A percentile compares a stretch with the other conserved stretches of the same genome.
Conservation (phyloP, 2,113 vertebrate genomes). For the Puma concolor region DNA sequence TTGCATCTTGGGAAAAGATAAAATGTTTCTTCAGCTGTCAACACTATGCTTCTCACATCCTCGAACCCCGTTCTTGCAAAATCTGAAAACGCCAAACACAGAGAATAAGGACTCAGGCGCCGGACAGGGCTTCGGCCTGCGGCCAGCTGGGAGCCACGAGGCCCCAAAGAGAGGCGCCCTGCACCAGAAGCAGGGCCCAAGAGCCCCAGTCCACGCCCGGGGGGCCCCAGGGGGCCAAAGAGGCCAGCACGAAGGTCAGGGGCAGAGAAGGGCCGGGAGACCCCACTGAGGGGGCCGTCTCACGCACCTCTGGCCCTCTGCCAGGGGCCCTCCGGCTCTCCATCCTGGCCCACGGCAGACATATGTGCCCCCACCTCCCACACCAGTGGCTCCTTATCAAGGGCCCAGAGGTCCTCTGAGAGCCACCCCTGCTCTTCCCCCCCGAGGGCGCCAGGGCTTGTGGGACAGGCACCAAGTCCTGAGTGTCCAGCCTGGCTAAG, state of each 20-base stretch:
- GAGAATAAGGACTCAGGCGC: not conserved
- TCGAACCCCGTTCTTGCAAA: constrained; percentile 97
- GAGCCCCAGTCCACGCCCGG: not conserved
- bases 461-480: not conserved
- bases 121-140: not conserved
- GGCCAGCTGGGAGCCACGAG: not conserved
- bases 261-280: not conserved
- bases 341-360: not conserved
- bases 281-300: too few species aligned
- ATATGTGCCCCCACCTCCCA: not conserved
- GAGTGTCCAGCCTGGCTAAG: not conserved
- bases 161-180: not conserved
- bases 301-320: not conserved
- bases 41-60: constrained; percentile 92
- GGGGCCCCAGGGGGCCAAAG: not conserved
- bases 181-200: not conserved
- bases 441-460: not conserved
- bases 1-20: constrained; percentile 85
- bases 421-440: not conserved
- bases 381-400: not conserved
- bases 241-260: not conserved
- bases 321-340: not conserved
- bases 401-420: not conserved
- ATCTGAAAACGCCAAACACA: constrained; percentile 88
- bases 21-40: constrained; percentile 79